Evolutionary conservation across 2,113 vertebrate genomes (phyloP), one percentile per base, ranked within the genome.

Genomic region (Hirundichthys speculiger): DNA sequence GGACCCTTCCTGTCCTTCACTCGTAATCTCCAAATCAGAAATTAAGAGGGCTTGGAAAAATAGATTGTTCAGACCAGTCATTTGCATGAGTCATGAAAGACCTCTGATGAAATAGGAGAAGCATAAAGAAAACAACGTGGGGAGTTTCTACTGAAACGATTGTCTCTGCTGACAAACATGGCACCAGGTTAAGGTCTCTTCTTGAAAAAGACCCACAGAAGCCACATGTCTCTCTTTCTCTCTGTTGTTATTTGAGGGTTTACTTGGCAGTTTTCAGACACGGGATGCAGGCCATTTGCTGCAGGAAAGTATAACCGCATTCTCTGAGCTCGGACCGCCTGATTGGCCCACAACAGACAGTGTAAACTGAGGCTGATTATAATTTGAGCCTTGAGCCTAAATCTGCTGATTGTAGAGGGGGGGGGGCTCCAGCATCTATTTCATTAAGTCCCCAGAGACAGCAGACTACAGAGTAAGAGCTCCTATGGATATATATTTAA

Each of bases 321-420:
- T 86, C 83, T 89, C 87, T 91, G 82, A 87, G 82, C 74, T 81
- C 2, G 63, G 80, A 77, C 51, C 47, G 69, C 75, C 74, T 86
- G 88, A 90, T 85, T 86, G 67, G 69, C 83, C 88, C 86, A 89
- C 86, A 90, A 89, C 88, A 91, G 89, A 89, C 87, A 86, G 77
- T 87, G 88, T 90, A 91, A 88, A 90, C 84, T 81, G 78, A 91
- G 73, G 88, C 86, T 89, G 90, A 91, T 90, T 89, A 89, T 90
- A 90, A 91, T 90, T 88, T 91, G 63, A 84, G 76, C 77, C 69
- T 71, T 72, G 72, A 69, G 83, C 77, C 75, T 80, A 72, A 45
- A 73, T 54, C 55, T 59, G 54, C 77, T 91, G 88, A 88, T 87
- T 86, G 76, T 86, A 66, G 30, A 73, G 65, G 59, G 75, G 67